A percentile compares a stretch with the other conserved stretches of the same genome.
These are phyloP conservation scores for Dioctria rufipes DNA, from an alignment of 2,888 invertebrate genomes.

Conservation along the genomic window DNA sequence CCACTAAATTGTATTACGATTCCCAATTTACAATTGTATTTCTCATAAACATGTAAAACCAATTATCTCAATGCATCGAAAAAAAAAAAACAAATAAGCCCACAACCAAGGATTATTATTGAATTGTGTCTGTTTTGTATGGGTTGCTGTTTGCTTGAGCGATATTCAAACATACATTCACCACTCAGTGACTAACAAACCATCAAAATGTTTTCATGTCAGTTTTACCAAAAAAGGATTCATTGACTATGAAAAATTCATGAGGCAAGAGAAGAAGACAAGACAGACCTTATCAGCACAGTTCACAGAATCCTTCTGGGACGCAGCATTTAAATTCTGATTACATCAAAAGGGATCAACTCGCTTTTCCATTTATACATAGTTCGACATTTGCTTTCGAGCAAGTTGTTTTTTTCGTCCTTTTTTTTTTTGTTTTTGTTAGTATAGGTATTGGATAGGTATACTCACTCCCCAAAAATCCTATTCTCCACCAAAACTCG, in stretches of 20 bases:
- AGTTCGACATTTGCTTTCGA: conserved; percentile 43
- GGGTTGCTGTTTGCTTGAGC: too few species aligned
- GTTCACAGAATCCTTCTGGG: conserved; percentile 27
- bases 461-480: background rate
- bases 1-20: too few species aligned
- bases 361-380: conserved; percentile 37
- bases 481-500: too few species aligned
- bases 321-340: conserved; percentile 50
- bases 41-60: too few species aligned
- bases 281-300: background rate
- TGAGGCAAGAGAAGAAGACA: conserved; percentile 14
- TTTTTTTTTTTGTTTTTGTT: conserved; percentile 23
- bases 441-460: conserved; percentile 1
- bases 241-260: conserved; percentile 49
- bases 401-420: background rate
- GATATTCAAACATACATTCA: background rate
- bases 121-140: too few species aligned
- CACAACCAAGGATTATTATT: too few species aligned
- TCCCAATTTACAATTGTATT: too few species aligned
- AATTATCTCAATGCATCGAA: too few species aligned
- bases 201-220: conserved; percentile 47
- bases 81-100: too few species aligned
- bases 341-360: conserved; percentile 49
- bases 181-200: conserved; percentile 35
- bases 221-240: conserved; percentile 43